These are phyloP conservation scores for Mythimna pallens DNA, from an alignment of 2,888 invertebrate genomes.

Conservation along the genomic window DNA sequence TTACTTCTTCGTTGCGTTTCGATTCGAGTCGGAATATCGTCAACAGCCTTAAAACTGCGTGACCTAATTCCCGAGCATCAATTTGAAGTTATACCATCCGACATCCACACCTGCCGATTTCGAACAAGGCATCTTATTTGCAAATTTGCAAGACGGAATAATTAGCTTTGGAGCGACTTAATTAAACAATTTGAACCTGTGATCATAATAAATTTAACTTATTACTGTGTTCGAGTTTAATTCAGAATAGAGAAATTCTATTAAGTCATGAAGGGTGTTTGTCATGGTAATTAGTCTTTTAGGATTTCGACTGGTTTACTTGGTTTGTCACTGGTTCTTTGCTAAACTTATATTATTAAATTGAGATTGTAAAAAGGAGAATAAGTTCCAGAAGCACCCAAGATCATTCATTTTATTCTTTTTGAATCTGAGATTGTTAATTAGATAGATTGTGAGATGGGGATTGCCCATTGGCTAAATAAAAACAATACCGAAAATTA, in stretches of 20 bases:
- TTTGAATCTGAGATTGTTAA: too few species aligned
- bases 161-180: slow-evolving; percentile 67
- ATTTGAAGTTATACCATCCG: slow-evolving; percentile 51
- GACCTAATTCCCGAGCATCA: slow-evolving; percentile 45
- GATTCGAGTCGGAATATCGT: slow-evolving; percentile 16
- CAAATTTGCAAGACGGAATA: slow-evolving; percentile 65
- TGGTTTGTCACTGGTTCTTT: neutral
- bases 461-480: too few species aligned
- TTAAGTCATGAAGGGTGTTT: slow-evolving; percentile 23
- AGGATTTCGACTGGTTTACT: slow-evolving; percentile 9
- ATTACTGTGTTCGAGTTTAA: slow-evolving; percentile 41
- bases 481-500: too few species aligned
- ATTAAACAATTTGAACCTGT: slow-evolving; percentile 66
- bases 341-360: neutral
- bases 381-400: too few species aligned
- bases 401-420: too few species aligned
- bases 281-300: slow-evolving; percentile 13
- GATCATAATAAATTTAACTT: slow-evolving; percentile 64
- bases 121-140: slow-evolving; percentile 55
- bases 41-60: slow-evolving; percentile 21
- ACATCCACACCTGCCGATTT: slow-evolving; percentile 55
- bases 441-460: too few species aligned
- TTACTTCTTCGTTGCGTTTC: neutral
- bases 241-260: slow-evolving; percentile 47
- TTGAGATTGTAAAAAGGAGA: too few species aligned